Conservation (phyloP, 1,140 invertebrate species). For the Drosophila athabasca region DNA sequence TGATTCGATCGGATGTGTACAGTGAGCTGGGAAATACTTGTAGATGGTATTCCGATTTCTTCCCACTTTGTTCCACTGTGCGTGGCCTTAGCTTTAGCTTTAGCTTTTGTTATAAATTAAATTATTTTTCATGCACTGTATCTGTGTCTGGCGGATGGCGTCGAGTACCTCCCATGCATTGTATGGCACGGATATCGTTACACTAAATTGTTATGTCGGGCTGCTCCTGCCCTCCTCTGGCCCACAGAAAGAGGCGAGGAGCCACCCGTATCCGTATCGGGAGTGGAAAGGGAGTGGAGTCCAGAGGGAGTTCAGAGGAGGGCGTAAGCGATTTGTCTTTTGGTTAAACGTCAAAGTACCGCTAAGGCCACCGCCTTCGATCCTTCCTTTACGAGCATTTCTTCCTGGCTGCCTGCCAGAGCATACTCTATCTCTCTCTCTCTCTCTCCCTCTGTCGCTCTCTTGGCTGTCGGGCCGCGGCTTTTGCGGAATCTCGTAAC, state of each 20-base stretch:
- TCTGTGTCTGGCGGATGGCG: neutral
- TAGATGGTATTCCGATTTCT: neutral
- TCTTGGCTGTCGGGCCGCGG: too few species aligned
- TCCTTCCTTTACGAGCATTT: conserved; percentile 17
- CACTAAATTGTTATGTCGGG: conserved; percentile 66
- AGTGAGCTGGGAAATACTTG: neutral
- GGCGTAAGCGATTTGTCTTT: conserved; percentile 73
- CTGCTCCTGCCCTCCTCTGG: neutral
- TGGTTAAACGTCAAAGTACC: conserved; percentile 67
- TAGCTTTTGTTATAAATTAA: conserved; percentile 64
- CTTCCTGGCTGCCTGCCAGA: neutral
- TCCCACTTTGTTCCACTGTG: conserved; percentile 37
- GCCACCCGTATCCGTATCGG: too few species aligned
- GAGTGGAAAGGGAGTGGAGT: neutral
- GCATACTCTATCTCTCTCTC: neutral
- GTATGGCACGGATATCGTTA: conserved; percentile 45
- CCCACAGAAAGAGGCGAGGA: too few species aligned
- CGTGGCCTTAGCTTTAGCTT: conserved; percentile 8
- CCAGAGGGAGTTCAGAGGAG: conserved; percentile 4
- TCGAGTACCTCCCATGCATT: conserved; percentile 22
- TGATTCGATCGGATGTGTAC: too few species aligned
- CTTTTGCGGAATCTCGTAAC: conserved; percentile 11
- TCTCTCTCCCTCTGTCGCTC: neutral
- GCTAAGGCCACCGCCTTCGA: conserved; percentile 56
- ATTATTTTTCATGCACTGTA: conserved; percentile 41